A percentile compares a stretch with the other conserved stretches of the same genome.
phyloP scores from a whole-genome alignment of 2,113 vertebrate species.

The Camelus bactrianus region DNA sequence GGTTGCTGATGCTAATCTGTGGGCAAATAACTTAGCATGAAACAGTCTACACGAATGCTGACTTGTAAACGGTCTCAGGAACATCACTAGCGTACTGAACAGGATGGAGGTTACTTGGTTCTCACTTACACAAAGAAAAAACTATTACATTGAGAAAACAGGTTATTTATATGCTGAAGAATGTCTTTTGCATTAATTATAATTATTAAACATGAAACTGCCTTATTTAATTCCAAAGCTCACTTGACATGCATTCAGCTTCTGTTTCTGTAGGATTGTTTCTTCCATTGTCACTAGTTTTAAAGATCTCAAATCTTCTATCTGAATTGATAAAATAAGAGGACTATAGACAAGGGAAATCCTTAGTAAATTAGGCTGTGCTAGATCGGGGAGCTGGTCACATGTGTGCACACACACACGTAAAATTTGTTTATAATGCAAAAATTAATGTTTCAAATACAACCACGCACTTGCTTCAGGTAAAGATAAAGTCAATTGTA shows the following conservation, averaged over 20 bases:
- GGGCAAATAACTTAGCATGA: neutral
- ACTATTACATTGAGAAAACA: neutral
- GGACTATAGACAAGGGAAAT: neutral
- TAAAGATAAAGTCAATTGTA: conserved; percentile 24
- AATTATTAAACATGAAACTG: neutral
- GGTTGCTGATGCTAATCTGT: neutral
- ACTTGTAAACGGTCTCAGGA: conserved; percentile 5
- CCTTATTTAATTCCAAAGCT: conserved; percentile 1
- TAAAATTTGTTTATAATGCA: neutral
- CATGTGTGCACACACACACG: neutral
- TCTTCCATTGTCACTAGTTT: neutral
- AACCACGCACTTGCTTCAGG: neutral
- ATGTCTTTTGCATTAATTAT: neutral
- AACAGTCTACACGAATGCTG: neutral
- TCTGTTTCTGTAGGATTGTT: neutral
- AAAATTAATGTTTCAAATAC: conserved; percentile 41
- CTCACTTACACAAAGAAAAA: neutral
- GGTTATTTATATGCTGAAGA: neutral
- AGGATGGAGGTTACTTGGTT: neutral
- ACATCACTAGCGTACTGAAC: neutral
- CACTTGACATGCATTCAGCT: conserved; percentile 10
- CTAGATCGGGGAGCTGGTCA: neutral
- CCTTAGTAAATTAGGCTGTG: neutral
- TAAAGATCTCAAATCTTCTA: neutral
- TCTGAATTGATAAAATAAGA: conserved; percentile 11